A percentile compares a stretch with the other conserved stretches of the same genome.
Conservation (phyloP, 2,888 invertebrate genomes). For the Machimus rusticus region DNA sequence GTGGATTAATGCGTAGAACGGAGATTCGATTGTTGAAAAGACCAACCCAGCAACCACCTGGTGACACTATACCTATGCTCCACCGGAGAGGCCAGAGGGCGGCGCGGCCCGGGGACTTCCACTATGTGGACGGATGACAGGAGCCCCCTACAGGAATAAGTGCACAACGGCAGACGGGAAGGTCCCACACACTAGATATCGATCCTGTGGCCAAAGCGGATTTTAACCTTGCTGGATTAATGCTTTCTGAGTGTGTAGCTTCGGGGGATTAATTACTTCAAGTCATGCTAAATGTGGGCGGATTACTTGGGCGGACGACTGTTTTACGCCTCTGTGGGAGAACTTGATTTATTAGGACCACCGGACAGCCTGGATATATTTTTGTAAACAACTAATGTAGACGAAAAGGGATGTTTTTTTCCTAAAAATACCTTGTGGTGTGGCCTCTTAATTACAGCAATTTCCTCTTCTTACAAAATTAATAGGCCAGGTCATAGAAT, state of each 20-base stretch:
- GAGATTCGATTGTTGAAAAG: not conserved
- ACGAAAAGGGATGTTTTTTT: not conserved
- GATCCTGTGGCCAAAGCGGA: not conserved
- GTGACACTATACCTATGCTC: not conserved
- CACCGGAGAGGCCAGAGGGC: not conserved
- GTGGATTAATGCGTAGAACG: slow-evolving; percentile 11
- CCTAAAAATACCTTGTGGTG: not conserved
- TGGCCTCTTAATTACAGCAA: not conserved
- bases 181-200: not conserved
- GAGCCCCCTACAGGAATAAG: not conserved
- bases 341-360: not conserved
- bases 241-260: not conserved
- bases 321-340: not conserved
- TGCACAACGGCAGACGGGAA: not conserved
- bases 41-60: not conserved
- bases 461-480: not conserved
- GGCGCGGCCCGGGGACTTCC: not conserved
- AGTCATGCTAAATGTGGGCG: slow-evolving; percentile 20
- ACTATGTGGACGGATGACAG: not conserved
- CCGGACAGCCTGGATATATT: not conserved
- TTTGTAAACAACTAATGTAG: not conserved
- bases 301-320: not conserved
- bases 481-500: not conserved
- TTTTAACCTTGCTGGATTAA: slow-evolving; percentile 17
- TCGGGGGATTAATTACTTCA: not conserved